phyloP scores from a whole-genome alignment of 2,797 vertebrate genomes.

The Spinibarbus caldwelli region DNA sequence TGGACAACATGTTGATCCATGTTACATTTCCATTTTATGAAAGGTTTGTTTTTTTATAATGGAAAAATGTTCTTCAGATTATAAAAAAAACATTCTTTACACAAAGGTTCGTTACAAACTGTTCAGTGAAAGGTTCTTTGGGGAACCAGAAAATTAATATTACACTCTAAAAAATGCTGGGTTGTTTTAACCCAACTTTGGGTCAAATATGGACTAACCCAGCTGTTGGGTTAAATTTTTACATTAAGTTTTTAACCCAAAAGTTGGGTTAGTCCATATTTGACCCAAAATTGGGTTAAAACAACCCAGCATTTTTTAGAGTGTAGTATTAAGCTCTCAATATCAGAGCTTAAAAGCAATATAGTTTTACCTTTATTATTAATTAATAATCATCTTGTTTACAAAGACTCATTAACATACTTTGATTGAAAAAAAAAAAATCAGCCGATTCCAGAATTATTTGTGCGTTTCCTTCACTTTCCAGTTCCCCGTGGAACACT shows the following conservation, averaged over 20 bases:
- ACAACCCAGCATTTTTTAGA: too few relatives aligned
- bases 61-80: neutral
- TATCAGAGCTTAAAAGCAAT: slow-evolving; percentile 30
- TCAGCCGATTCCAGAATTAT: slow-evolving; percentile 25
- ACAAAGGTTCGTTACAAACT: neutral
- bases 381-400: slow-evolving; percentile 45
- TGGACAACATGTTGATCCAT: neutral
- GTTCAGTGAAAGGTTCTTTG: neutral
- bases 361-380: slow-evolving; percentile 27
- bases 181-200: too few relatives aligned
- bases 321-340: neutral
- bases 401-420: slow-evolving; percentile 35
- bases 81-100: neutral
- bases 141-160: neutral
- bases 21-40: neutral
- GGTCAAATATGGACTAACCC: too few relatives aligned
- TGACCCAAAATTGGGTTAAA: too few relatives aligned
- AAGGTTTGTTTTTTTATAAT: neutral
- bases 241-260: too few relatives aligned
- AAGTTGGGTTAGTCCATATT: too few relatives aligned
- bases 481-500: slow-evolving; percentile 67
- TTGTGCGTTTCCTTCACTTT: slow-evolving; percentile 53
- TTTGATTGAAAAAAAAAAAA: neutral
- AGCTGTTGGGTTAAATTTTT: too few relatives aligned
- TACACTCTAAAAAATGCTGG: too few relatives aligned